A percentile compares a stretch with the other conserved stretches of the same genome.
phyloP scores from a whole-genome alignment of 2,888 invertebrate genomes.

The Drosophila imparisetae region DNA sequence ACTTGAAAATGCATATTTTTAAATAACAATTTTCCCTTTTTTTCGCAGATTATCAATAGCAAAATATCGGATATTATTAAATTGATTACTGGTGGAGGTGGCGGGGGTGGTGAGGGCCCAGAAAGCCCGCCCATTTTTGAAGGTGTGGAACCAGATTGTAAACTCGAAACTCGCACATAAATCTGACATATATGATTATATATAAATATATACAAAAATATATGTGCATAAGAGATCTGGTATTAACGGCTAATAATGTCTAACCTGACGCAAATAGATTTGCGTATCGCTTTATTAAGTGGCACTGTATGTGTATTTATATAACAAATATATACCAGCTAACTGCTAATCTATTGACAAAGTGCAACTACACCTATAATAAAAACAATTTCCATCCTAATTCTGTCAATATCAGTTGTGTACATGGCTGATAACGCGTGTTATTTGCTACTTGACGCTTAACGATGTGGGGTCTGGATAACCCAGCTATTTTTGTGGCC shows the following conservation, averaged over 20 bases:
- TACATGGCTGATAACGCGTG: slow-evolving; percentile 37
- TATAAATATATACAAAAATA: no score
- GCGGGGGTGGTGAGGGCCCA: slow-evolving; percentile 50
- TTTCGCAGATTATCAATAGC: slow-evolving; percentile 71
- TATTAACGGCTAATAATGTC: slow-evolving; percentile 19
- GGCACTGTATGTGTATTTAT: slow-evolving; percentile 31
- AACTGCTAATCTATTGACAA: slow-evolving; percentile 49
- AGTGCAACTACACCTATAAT: slow-evolving; percentile 28
- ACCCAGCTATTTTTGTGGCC: slow-evolving; percentile 35
- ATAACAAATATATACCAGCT: slow-evolving; percentile 3
- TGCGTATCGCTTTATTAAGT: slow-evolving; percentile 31
- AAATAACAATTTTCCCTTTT: neutral
- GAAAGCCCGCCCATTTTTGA: slow-evolving; percentile 77
- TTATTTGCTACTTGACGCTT: slow-evolving; percentile 35
- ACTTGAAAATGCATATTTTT: neutral
- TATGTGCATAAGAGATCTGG: neutral
- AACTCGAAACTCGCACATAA: slow-evolving; percentile 34
- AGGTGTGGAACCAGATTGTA: slow-evolving; percentile 80
- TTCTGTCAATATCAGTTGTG: slow-evolving; percentile 42
- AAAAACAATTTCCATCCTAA: slow-evolving; percentile 54
- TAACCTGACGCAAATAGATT: slow-evolving; percentile 19
- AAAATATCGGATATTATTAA: slow-evolving; percentile 67
- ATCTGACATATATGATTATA: no score
- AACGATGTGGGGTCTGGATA: slow-evolving; percentile 57
- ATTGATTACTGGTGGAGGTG: slow-evolving; percentile 66